Base-by-base conservation (phyloP, 2,888 invertebrate genomes). In the Epirrita christyi region DNA sequence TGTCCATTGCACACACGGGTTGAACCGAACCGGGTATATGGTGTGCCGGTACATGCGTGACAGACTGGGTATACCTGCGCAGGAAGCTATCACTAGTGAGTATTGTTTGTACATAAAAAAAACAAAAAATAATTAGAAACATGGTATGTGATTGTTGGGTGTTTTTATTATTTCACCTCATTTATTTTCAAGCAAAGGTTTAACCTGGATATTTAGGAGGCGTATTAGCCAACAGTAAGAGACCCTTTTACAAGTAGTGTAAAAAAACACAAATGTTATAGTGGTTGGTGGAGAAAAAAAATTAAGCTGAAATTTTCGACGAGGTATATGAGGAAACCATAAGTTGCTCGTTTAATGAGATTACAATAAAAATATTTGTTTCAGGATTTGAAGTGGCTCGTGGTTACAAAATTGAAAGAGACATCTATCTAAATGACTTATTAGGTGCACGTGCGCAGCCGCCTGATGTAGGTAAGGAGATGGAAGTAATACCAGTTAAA, bases 1-100 rank as follows among this genome's bases (percentile, higher is more conserved):
- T 47, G 95, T 97, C 55, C 96, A 97, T 80, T 97, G 97, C 80
- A 97, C 96, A 0, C 96, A 96, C 75, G 96, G 96, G 4, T 86
- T 96, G 61, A 97, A 97, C 81, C 93, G 97, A 64, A 96, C 96
- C 7, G 96, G 96, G 4, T 96, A 95, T 78, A 93, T 96, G 78
- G 94, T 96, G 67, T 96, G 96, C 80, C 93, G 94, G 72, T 96
- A 94, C 80, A 94, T 96, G 93, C 92, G 95, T 53, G 93, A 94
- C 60, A 92, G 93, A 54, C 80, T 95, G 75, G 88, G 92, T 21
- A 88, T 94, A 63, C 73, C 88, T 2, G 92, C 93, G 10, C 70
- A 83, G 14, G 89, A 92, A 40, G 94, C 95, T 40, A 92, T 96
- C 51, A 77, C 88, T 72, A 90, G 96, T 96, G 86, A 85, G 88